Evolutionary conservation across 2,888 invertebrate genomes (phyloP).

Genomic region (Cryptocheilus praepositus): DNA sequence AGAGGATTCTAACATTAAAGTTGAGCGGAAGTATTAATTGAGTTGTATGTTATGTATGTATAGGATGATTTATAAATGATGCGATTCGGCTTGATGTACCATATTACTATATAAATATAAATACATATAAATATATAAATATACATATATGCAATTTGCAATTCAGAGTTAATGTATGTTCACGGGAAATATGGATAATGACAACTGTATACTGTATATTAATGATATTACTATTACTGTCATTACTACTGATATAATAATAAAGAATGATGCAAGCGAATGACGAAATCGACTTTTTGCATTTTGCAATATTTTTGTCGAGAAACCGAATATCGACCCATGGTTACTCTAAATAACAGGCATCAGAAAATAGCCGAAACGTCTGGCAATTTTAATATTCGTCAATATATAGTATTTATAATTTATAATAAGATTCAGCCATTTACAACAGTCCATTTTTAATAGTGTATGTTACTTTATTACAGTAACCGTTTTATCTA

Average conservation of each 20-base stretch:
- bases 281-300: too few relatives aligned
- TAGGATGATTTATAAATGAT: constrained; percentile 65
- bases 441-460: too few relatives aligned
- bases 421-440: too few relatives aligned
- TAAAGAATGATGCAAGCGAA: constrained; percentile 42
- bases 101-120: constrained; percentile 60
- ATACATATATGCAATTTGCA: constrained; percentile 53
- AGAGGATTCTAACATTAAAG: constrained; percentile 60
- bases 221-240: constrained; percentile 57
- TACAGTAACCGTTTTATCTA: too few relatives aligned
- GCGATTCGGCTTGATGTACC: constrained; percentile 67
- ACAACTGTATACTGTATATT: constrained; percentile 65
- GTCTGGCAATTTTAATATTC: too few relatives aligned
- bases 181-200: constrained; percentile 64
- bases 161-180: constrained; percentile 60
- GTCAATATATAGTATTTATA: too few relatives aligned
- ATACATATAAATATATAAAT: constrained; percentile 58
- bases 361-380: too few relatives aligned
- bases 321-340: too few relatives aligned
- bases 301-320: too few relatives aligned
- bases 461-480: too few relatives aligned
- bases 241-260: constrained; percentile 61
- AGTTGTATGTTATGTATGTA: constrained; percentile 70
- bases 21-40: constrained; percentile 71
- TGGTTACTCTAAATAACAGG: too few relatives aligned